Percentiles rank a stretch among this genome's conserved stretches.
Conservation (phyloP, 2,113 vertebrate genomes). For the Aythya baeri region DNA sequence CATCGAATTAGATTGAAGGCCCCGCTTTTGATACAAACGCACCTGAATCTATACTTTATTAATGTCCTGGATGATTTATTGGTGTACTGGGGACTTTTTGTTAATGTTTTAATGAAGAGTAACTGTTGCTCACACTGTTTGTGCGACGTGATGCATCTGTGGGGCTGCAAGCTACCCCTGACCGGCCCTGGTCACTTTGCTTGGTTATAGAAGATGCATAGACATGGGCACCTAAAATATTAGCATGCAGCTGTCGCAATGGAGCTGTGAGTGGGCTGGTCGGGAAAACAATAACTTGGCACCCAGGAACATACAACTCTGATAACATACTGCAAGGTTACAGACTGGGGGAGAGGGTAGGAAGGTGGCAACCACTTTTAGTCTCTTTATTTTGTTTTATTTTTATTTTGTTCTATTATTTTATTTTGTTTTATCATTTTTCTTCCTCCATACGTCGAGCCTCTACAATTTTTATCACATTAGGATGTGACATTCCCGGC, state of each 20-base stretch:
- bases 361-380: neutral
- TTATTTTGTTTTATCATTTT: neutral
- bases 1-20: neutral
- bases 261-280: neutral
- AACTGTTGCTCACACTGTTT: rapidly evolving
- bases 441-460: neutral
- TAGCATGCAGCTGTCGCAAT: conserved; percentile 28
- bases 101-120: neutral
- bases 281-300: neutral
- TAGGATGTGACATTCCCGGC: conserved; percentile 70
- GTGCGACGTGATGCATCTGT: neutral
- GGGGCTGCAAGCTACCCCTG: neutral
- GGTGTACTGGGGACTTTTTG: neutral
- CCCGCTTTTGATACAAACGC: neutral
- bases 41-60: rapidly evolving
- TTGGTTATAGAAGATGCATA: neutral
- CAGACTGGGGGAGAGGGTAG: neutral
- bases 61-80: neutral
- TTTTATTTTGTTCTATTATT: neutral
- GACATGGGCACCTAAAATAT: conserved; percentile 41
- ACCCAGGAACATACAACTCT: conserved; percentile 2
- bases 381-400: neutral
- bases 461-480: conserved; percentile 54
- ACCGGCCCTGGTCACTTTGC: neutral
- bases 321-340: neutral